phyloP scores from a whole-genome alignment of 2,888 invertebrate genomes.

The Pomacea canaliculata region DNA sequence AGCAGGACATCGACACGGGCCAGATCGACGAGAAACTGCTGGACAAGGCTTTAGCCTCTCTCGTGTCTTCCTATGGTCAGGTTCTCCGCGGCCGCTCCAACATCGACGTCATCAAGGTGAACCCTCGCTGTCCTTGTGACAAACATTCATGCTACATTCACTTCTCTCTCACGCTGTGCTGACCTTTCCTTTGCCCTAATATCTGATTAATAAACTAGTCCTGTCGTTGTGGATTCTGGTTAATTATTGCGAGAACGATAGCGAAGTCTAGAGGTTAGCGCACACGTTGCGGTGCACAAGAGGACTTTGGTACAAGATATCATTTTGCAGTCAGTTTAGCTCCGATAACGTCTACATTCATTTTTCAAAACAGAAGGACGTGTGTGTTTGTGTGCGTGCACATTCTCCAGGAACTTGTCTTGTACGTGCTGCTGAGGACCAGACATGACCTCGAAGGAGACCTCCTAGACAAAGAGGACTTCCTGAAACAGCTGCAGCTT shows the following conservation, averaged over 20 bases:
- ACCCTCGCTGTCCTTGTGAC: neutral
- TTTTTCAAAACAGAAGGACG: neutral
- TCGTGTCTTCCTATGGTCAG: slow-evolving; percentile 16
- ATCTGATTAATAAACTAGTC: no score
- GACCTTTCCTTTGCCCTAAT: no score
- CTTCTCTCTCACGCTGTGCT: no score
- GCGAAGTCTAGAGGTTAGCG: neutral
- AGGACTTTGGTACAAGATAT: no score
- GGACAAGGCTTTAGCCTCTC: slow-evolving; percentile 14
- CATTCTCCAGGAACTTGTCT: slow-evolving; percentile 12
- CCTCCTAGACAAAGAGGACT: neutral
- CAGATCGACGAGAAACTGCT: slow-evolving; percentile 5
- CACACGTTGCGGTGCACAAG: neutral
- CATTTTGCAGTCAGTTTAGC: no score
- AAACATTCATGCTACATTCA: neutral
- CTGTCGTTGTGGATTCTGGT: neutral
- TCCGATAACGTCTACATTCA: no score
- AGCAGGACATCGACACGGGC: neutral
- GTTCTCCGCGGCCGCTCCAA: slow-evolving; percentile 1
- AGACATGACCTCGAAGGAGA: neutral
- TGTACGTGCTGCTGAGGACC: slow-evolving; percentile 6
- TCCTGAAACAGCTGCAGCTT: neutral
- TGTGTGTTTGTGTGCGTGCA: slow-evolving; percentile 4
- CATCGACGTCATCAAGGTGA: slow-evolving; percentile 10
- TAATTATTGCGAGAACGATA: neutral